Conservation (phyloP, 2,888 invertebrate genomes). For the Catocala sponsa region DNA sequence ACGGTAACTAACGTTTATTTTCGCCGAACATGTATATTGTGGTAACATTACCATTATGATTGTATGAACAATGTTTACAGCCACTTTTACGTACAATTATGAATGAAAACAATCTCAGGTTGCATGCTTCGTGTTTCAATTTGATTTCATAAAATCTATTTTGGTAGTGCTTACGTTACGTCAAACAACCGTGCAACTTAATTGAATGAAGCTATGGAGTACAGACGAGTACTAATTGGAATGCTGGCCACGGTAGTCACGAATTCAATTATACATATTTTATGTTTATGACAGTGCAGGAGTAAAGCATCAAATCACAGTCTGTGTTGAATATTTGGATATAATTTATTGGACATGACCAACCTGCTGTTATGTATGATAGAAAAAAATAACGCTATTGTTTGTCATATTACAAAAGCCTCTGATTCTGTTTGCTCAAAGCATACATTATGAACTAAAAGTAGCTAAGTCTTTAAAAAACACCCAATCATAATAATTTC, state of each 20-base stretch:
- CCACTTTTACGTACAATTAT: slow-evolving; percentile 27
- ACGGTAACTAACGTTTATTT: slow-evolving; percentile 71
- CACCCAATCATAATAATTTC: neutral
- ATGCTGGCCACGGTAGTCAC: slow-evolving; percentile 23
- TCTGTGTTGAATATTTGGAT: slow-evolving; percentile 26
- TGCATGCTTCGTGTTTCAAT: slow-evolving; percentile 27
- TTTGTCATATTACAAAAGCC: slow-evolving; percentile 10
- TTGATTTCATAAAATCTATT: slow-evolving; percentile 26
- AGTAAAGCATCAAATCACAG: neutral
- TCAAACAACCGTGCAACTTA: slow-evolving; percentile 12
- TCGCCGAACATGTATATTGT: slow-evolving; percentile 55
- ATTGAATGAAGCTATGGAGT: slow-evolving; percentile 12
- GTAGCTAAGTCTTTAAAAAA: neutral
- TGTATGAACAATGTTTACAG: slow-evolving; percentile 30
- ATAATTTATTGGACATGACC: slow-evolving; percentile 21
- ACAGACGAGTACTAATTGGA: slow-evolving; percentile 26
- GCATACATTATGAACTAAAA: neutral
- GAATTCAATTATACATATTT: slow-evolving; percentile 40
- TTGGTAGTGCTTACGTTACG: slow-evolving; percentile 22
- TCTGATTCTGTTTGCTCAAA: slow-evolving; percentile 3
- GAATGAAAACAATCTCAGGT: slow-evolving; percentile 36
- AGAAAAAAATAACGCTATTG: slow-evolving; percentile 9
- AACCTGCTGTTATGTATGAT: slow-evolving; percentile 10
- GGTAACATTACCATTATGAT: slow-evolving; percentile 48
- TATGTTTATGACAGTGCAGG: slow-evolving; percentile 22